phyloP scores from a whole-genome alignment of 2,113 vertebrate species.

The Nansenia antarctica region DNA sequence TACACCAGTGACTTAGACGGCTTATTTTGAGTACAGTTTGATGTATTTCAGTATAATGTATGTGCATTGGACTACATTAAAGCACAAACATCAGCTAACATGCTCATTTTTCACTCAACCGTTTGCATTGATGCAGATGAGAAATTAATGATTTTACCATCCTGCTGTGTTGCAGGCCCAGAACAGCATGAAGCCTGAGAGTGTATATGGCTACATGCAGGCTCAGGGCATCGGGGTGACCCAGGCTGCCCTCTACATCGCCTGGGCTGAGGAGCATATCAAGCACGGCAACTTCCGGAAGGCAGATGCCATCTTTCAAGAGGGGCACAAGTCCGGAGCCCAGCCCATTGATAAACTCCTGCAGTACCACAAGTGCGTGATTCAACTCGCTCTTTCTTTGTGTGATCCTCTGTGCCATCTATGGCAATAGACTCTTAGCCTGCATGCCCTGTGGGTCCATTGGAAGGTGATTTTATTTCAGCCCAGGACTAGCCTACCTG shows the following conservation, averaged over 20 bases:
- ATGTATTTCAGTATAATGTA: neutral
- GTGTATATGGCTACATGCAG: slow-evolving; percentile 78
- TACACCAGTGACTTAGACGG: neutral
- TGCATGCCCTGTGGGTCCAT: neutral
- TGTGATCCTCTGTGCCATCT: neutral
- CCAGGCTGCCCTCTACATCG: slow-evolving; percentile 76
- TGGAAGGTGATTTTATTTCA: no score
- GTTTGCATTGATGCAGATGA: neutral
- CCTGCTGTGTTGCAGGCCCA: slow-evolving; percentile 56
- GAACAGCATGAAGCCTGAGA: slow-evolving; percentile 76
- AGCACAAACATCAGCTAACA: neutral
- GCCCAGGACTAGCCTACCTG: no score
- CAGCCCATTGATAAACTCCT: slow-evolving; percentile 78
- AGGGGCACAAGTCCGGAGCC: slow-evolving; percentile 75
- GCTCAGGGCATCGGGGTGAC: slow-evolving; percentile 76
- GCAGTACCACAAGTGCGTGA: slow-evolving; percentile 73
- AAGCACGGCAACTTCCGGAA: slow-evolving; percentile 75
- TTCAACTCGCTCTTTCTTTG: no score
- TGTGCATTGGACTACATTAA: neutral
- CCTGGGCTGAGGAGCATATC: slow-evolving; percentile 81
- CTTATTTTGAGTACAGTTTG: neutral
- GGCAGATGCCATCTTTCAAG: slow-evolving; percentile 77
- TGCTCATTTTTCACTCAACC: neutral
- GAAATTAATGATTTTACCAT: neutral
- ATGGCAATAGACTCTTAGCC: neutral